phyloP scores from a whole-genome alignment of 2,888 invertebrate genomes.

The Stegana nigrithorax region DNA sequence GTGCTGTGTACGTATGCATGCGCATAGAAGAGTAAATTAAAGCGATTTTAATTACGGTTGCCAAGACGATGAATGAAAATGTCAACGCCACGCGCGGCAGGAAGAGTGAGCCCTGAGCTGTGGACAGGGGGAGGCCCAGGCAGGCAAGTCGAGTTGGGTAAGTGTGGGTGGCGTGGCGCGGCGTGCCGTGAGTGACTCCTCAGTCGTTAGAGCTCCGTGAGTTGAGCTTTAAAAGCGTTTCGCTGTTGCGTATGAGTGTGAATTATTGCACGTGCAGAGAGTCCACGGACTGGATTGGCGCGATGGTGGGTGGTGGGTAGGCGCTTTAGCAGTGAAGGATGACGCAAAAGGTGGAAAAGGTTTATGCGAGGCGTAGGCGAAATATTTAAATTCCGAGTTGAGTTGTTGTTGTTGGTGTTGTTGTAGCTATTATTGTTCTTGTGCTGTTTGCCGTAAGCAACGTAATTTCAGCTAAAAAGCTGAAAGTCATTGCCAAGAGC shows the following conservation, averaged over 20 bases:
- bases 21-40: constrained; percentile 60
- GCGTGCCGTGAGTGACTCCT: no score
- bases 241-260: constrained; percentile 46
- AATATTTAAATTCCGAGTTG: constrained; percentile 15
- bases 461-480: constrained; percentile 27
- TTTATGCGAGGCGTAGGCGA: constrained; percentile 12
- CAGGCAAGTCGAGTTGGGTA: background rate
- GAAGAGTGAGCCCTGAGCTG: background rate
- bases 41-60: constrained; percentile 65
- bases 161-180: no score
- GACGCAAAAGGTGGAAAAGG: no score
- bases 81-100: constrained; percentile 44
- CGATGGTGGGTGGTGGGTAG: no score
- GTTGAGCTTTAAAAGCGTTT: constrained; percentile 57
- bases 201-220: no score
- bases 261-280: constrained; percentile 48
- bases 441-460: constrained; percentile 32
- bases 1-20: constrained; percentile 26
- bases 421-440: background rate
- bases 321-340: no score
- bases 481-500: constrained; percentile 57
- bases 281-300: constrained; percentile 15
- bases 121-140: background rate
- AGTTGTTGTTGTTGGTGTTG: constrained; percentile 10
- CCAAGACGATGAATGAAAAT: constrained; percentile 63